Evolutionary conservation across 2,888 invertebrate species (phyloP).

Genomic region (Encarsia formosa): DNA sequence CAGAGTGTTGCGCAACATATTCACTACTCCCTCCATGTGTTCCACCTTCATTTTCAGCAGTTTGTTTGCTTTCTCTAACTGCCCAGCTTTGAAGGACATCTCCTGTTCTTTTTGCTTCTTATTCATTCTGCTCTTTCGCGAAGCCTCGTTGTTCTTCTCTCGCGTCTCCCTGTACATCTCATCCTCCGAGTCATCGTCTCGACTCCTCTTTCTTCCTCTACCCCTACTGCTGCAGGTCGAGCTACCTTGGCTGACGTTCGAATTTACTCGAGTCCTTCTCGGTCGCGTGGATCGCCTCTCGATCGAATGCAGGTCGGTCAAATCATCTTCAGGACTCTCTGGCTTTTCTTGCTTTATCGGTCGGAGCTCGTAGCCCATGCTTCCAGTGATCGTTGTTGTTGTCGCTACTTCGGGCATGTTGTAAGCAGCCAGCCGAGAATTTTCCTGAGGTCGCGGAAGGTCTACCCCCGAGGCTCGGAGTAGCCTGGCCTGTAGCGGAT

Average conservation of each 20-base stretch:
- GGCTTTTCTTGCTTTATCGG: constrained; percentile 13
- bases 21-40: constrained; percentile 66
- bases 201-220: constrained; percentile 9
- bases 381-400: background rate
- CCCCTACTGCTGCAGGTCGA: background rate
- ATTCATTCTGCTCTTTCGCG: constrained; percentile 69
- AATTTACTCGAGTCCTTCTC: constrained; percentile 2
- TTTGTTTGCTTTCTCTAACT: constrained; percentile 62
- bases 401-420: background rate
- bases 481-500: background rate
- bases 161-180: constrained; percentile 66
- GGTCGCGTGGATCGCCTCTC: constrained; percentile 22
- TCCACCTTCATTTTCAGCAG: constrained; percentile 63
- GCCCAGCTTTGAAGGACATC: constrained; percentile 55
- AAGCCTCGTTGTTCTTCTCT: constrained; percentile 76
- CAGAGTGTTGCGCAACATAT: constrained; percentile 62
- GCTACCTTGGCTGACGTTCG: constrained; percentile 9
- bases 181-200: constrained; percentile 23
- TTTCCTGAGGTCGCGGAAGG: background rate
- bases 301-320: no score
- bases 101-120: constrained; percentile 61
- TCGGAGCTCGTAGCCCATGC: constrained; percentile 6
- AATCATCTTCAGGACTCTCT: constrained; percentile 15
- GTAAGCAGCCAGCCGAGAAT: background rate
- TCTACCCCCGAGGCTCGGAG: background rate